Conservation (phyloP, 2,888 invertebrate species). For the Tethea ocularis region DNA sequence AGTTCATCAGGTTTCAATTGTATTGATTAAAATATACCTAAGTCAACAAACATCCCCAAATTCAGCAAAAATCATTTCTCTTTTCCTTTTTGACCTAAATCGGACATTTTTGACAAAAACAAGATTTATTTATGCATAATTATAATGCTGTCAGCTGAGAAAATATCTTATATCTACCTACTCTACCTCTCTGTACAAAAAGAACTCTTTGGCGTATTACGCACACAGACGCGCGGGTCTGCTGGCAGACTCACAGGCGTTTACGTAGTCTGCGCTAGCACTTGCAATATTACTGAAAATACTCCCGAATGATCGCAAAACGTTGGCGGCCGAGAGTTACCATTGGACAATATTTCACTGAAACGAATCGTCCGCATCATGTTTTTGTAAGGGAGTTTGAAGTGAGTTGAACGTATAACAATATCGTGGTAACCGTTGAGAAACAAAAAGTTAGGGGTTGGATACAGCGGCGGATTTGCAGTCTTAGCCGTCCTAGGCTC, state of each 20-base stretch:
- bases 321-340: conserved; percentile 18
- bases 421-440: no score
- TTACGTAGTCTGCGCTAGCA: conserved; percentile 69
- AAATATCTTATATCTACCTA: conserved; percentile 8
- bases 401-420: no score
- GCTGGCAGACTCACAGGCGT: conserved; percentile 79
- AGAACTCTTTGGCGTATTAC: conserved; percentile 49
- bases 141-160: not conserved
- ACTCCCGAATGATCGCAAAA: conserved; percentile 42
- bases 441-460: no score
- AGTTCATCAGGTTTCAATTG: no score
- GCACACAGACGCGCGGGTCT: conserved; percentile 48
- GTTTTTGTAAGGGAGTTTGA: not conserved
- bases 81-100: no score
- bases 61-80: no score
- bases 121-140: no score
- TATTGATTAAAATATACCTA: no score
- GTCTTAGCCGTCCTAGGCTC: no score
- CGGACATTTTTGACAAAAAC: no score
- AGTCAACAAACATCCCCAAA: no score
- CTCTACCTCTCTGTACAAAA: conserved; percentile 13
- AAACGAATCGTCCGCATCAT: not conserved
- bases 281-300: conserved; percentile 73
- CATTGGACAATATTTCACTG: conserved; percentile 12
- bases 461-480: no score